Conservation (phyloP, 2,888 invertebrate genomes). For the Tortrix viridana region DNA sequence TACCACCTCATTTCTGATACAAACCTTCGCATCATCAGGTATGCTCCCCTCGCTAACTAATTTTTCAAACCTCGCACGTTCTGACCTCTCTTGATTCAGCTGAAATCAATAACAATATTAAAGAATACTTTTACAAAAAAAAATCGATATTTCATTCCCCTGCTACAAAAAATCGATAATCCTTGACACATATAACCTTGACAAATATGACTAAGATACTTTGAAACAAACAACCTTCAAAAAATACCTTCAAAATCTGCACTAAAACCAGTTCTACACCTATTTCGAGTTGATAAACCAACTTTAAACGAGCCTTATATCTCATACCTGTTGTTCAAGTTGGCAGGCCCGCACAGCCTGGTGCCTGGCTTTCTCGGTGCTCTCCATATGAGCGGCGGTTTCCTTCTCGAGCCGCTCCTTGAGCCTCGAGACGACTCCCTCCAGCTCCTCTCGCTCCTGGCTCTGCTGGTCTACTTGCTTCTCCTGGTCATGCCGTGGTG, state of each 20-base stretch:
- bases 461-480: slow-evolving; percentile 94
- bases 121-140: not conserved
- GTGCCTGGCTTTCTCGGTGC: slow-evolving; percentile 88
- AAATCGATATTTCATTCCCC: not conserved
- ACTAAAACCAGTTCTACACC: too few species aligned
- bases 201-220: too few species aligned
- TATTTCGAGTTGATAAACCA: too few species aligned
- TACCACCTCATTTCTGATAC: not conserved
- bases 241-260: too few species aligned
- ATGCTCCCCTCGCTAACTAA: slow-evolving; percentile 95
- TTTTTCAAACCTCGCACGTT: slow-evolving; percentile 92
- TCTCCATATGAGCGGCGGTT: slow-evolving; percentile 93
- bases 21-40: slow-evolving; percentile 96
- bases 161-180: too few species aligned
- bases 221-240: too few species aligned
- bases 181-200: too few species aligned
- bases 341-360: slow-evolving; percentile 84
- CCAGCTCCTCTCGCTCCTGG: slow-evolving; percentile 96
- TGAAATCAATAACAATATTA: slow-evolving; percentile 46
- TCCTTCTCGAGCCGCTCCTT: slow-evolving; percentile 96
- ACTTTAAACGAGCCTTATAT: not conserved
- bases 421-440: slow-evolving; percentile 90
- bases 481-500: slow-evolving; percentile 83
- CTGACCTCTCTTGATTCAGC: slow-evolving; percentile 90
- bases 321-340: slow-evolving; percentile 82